A percentile compares a stretch with the other conserved stretches of the same genome.
Evolutionary conservation across 2,797 vertebrate genomes (phyloP).

Genomic region (Myotis vivesi): DNA sequence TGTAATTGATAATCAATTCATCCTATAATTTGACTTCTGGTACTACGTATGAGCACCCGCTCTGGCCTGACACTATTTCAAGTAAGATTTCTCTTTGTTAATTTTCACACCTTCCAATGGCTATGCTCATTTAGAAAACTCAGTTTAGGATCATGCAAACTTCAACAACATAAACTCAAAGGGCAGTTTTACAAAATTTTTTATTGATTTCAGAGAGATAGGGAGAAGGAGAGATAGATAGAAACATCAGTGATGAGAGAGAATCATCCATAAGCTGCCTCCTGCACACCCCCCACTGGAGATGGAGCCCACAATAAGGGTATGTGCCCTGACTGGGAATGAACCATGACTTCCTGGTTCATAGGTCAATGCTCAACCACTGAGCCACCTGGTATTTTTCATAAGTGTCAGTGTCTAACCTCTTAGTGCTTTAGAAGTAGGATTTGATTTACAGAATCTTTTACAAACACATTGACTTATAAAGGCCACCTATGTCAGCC

Average conservation of each 20-base stretch:
- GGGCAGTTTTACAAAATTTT: background rate
- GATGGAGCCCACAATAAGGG: no score
- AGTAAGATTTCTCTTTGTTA: background rate
- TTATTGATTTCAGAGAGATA: no score
- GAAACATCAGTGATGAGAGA: no score
- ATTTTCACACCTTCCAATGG: background rate
- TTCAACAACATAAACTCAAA: constrained; percentile 8
- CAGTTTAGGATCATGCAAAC: background rate
- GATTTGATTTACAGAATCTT: constrained; percentile 20
- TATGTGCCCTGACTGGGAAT: no score
- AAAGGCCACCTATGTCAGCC: background rate
- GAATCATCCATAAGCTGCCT: no score
- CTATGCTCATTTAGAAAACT: constrained; percentile 4
- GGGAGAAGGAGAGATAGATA: no score
- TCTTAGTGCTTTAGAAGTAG: constrained; percentile 18
- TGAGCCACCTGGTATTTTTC: background rate
- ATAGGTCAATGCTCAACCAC: no score
- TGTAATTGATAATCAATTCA: background rate
- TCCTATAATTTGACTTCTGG: background rate
- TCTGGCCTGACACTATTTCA: background rate
- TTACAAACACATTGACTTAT: constrained; percentile 25
- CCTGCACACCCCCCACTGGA: no score
- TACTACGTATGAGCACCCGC: background rate
- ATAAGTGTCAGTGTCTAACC: background rate
- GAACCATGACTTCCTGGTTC: no score